Base-by-base conservation (phyloP, 2,113 vertebrate genomes). In the Cygnus atratus region DNA sequence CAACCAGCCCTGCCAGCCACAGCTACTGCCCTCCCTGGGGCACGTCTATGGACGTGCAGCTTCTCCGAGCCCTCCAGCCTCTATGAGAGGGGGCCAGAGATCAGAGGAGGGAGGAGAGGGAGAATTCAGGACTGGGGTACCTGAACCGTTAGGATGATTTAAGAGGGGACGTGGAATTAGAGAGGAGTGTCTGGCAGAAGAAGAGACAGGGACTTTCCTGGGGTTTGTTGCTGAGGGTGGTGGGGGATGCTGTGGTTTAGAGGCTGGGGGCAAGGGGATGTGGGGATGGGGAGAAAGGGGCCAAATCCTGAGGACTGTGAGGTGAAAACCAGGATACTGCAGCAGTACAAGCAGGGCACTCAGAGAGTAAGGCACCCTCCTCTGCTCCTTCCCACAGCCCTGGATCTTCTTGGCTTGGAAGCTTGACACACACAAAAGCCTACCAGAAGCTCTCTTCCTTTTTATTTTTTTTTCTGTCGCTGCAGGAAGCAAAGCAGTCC, bases 401-500 rank as follows among this genome's bases (percentile, higher is more conserved):
- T 0, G 1, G 2, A 19, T 78, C 18, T 48, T 92, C 63, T 59
- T 91, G 76, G 52, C 68, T 92, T 95, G 6, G 13, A 95, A 93
- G 48, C 48, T 79, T 39, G 39, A 84, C 0, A 3, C 11, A 61
- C 43, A 87, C 43, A 84, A 61, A 95, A 89, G 29, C 52, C 74
- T 78, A 75, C 57, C 16, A 75, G 70, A 82, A 37, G 35, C 87
- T 91, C 89, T 48, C 81, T 89, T 84, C 20, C 4, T 68, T 48
- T 54, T 59, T n/a, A n/a, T 85, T 87, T 90, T 80, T 37, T 58
- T 8, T 13, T 21, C 46, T 35, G 50, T 55, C 31, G 1, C 86
- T 97, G 61, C 88, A 95, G 89, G 95, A 96, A 93, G 66, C 80
- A 92, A 66, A 92, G 57, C 80, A 93, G 84, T 58, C 89, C 93